phyloP scores from a whole-genome alignment of 30 jellyfish, hydroid and myxozoan genomes.

The Pelagia noctiluca region DNA sequence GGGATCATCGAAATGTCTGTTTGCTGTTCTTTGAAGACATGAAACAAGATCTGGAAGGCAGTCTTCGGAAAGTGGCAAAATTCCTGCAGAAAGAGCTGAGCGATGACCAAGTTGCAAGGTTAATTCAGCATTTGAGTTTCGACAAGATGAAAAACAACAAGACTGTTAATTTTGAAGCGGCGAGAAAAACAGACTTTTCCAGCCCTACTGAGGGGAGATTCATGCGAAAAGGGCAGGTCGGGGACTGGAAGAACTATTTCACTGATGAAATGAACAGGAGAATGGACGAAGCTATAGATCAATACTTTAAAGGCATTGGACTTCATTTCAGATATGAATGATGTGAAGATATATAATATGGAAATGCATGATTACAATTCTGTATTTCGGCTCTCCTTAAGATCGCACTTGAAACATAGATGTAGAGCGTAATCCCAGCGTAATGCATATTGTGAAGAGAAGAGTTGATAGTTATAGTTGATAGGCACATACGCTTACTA shows the following conservation, averaged over 20 bases:
- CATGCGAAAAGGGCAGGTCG: slow-evolving; percentile 46
- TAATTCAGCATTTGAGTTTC: slow-evolving; percentile 34
- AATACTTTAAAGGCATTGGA: slow-evolving; percentile 19
- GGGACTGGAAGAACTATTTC: slow-evolving; percentile 48
- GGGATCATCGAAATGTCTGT: slow-evolving; percentile 53
- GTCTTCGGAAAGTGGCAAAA: neutral
- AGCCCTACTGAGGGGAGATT: too few species aligned
- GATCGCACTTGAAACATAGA: too few species aligned
- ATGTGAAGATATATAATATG: too few species aligned
- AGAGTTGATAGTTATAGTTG: too few species aligned
- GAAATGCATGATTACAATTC: too few species aligned
- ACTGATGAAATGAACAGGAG: slow-evolving; percentile 42
- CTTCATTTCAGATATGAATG: slow-evolving; percentile 23
- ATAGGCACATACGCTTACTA: too few species aligned
- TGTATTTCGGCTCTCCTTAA: too few species aligned
- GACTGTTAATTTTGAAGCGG: too few species aligned
- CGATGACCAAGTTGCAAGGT: slow-evolving; percentile 15
- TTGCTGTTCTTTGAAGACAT: slow-evolving; percentile 35
- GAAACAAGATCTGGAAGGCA: slow-evolving; percentile 34
- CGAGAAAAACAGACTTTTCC: neutral
- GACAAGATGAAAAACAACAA: slow-evolving; percentile 21
- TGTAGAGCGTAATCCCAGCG: too few species aligned
- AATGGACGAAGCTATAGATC: too few species aligned
- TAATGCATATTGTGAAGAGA: too few species aligned
- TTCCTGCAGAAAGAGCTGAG: neutral